phyloP scores from a whole-genome alignment of 2,888 invertebrate species.

The Bombylius discolor region DNA sequence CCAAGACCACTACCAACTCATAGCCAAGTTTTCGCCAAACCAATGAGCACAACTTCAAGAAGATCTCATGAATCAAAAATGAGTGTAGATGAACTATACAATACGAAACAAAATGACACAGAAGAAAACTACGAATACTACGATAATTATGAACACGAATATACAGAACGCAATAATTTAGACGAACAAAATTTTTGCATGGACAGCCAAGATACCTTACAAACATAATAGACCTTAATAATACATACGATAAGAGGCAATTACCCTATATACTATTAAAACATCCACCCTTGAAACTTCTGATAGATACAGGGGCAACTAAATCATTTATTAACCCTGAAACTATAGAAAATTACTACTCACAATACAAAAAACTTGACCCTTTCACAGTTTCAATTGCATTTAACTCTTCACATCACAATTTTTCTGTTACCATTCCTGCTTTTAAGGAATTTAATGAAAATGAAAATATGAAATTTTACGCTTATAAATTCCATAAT shows the following conservation, averaged over 20 bases:
- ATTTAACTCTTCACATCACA: conserved; percentile 5
- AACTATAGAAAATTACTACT: conserved; percentile 1
- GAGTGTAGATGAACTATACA: conserved; percentile 1
- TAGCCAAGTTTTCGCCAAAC: too few relatives aligned
- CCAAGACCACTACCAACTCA: background rate
- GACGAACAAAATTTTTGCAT: background rate
- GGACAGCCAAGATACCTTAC: background rate
- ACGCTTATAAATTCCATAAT: background rate
- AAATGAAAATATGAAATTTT: background rate
- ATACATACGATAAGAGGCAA: background rate
- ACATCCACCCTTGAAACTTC: conserved; percentile 1
- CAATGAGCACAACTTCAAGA: too few relatives aligned
- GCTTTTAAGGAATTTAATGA: conserved; percentile 4
- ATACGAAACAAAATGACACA: conserved; percentile 1
- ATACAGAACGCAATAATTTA: background rate
- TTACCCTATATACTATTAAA: background rate
- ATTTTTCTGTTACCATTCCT: conserved; percentile 1
- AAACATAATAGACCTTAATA: background rate
- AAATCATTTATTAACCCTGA: conserved; percentile 5
- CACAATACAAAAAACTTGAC: conserved; percentile 1
- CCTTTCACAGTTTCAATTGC: conserved; percentile 5
- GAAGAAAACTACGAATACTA: background rate
- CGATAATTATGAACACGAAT: background rate
- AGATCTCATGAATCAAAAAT: background rate
- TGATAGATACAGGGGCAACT: conserved; percentile 5